Conservation (phyloP, 2,113 vertebrate genomes). For the Corythoichthys intestinalis region DNA sequence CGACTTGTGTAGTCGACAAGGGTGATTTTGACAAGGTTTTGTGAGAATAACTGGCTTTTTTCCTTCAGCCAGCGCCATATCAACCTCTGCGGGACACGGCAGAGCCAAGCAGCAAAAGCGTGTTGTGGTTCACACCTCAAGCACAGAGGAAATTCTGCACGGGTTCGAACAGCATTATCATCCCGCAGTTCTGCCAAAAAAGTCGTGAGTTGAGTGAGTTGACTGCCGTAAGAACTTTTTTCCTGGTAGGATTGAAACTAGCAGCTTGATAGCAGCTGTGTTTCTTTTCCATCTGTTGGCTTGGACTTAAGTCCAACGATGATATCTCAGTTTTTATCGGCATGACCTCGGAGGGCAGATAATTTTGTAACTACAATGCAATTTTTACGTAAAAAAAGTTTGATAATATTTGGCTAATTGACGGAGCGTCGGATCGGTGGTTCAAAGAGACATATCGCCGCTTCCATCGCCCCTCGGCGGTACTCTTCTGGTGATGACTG, state of each 20-base stretch:
- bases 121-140: slow-evolving; percentile 3
- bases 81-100: background rate
- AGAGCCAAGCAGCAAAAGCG: slow-evolving; percentile 5
- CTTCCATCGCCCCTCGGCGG: background rate
- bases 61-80: background rate
- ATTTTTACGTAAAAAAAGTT: slow-evolving; percentile 23
- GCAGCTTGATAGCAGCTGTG: background rate
- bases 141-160: slow-evolving; percentile 14
- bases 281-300: background rate
- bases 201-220: background rate
- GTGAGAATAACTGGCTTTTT: background rate
- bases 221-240: slow-evolving; percentile 33
- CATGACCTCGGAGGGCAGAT: background rate
- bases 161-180: background rate
- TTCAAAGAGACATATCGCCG: background rate
- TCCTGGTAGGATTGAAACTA: background rate
- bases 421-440: background rate
- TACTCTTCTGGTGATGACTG: slow-evolving; percentile 16
- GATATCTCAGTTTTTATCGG: too few relatives aligned
- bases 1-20: background rate
- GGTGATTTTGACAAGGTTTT: background rate
- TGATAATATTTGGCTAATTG: slow-evolving; percentile 21
- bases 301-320: slow-evolving; percentile 3
- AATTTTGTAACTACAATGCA: background rate
- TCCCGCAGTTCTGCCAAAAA: background rate